phyloP scores from a whole-genome alignment of 2,888 invertebrate genomes.

The Caenorhabditis panamensis region DNA sequence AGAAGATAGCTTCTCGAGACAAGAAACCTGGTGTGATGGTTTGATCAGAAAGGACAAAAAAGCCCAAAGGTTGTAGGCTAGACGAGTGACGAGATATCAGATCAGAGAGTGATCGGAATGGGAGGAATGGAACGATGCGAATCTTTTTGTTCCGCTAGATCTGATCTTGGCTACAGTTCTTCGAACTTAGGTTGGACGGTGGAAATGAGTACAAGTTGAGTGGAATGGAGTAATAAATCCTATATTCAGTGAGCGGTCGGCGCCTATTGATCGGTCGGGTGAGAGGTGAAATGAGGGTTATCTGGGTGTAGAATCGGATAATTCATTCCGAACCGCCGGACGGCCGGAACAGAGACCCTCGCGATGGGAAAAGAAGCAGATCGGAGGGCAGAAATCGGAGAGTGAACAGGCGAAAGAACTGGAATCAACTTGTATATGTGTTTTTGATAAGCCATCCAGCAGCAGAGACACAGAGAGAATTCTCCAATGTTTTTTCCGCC shows the following conservation, averaged over 20 bases:
- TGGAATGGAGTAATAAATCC: background rate
- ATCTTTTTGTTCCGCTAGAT: slow-evolving; percentile 4
- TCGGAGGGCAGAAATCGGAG: slow-evolving; percentile 6
- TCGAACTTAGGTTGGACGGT: background rate
- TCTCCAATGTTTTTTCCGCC: slow-evolving; percentile 7
- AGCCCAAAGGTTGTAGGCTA: slow-evolving; percentile 2
- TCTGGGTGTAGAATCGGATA: slow-evolving; percentile 14
- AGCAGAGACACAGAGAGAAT: background rate
- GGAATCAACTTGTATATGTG: slow-evolving; percentile 4
- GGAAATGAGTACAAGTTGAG: background rate
- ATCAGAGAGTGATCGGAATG: slow-evolving; percentile 8
- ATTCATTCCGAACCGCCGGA: slow-evolving; percentile 12
- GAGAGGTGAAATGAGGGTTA: slow-evolving; percentile 23
- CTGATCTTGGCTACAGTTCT: too few relatives aligned
- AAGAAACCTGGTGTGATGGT: slow-evolving; percentile 7
- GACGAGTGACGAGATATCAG: slow-evolving; percentile 12
- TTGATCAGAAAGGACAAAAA: slow-evolving; percentile 6
- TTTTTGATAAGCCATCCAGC: slow-evolving; percentile 12
- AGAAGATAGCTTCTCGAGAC: background rate
- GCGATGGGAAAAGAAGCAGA: background rate
- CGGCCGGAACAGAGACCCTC: slow-evolving; percentile 6
- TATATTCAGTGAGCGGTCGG: background rate
- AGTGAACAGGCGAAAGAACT: slow-evolving; percentile 8
- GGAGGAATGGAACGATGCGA: background rate
- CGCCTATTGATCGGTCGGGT: slow-evolving; percentile 18